Base-by-base conservation (phyloP, 2,888 invertebrate genomes). In the Dynastes maya region DNA sequence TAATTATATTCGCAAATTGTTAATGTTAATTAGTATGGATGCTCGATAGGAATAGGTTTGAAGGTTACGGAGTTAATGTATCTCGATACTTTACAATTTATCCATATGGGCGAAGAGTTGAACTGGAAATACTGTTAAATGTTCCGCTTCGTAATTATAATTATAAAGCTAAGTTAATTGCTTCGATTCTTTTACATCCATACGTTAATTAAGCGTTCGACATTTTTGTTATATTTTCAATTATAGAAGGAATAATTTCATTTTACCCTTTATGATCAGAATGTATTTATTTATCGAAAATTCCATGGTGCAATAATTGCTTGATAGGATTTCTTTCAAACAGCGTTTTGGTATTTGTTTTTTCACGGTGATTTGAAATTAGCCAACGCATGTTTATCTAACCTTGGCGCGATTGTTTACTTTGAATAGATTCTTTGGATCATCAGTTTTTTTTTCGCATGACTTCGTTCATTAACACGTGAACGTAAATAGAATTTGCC, bases 81-180 rank as follows among this genome's bases (percentile, higher is more conserved):
- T n/a, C 5, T 2, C 5, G n/a, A 53, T 53, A 53, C 16, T 53
- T 53, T 53, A 16, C 55, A 27, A 22, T 58, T 1, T 16, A 22
- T 58, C 3, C 22, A 5, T 8, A 22, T 22, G 16, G 16, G 22
- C 22, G 9, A 58, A 16, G 16, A 40, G 45, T 67, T 45, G 40
- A 67, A 67, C 22, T 67, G 13, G 65, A 67, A 40, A 16, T 67
- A 67, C 65, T 67, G 65, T 67, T 67, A 45, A 67, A 67, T 67
- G 65, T 67, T 67, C 65, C 49, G 65, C 40, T 45, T 67, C 29
- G 27, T 61, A 61, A 61, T 61, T 63, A 63, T 40, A 67, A 67
- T 40, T 37, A 37, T n/a, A 40, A 16, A 45, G 22, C 22, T 40
- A 4, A 8, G 65, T 67, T 16, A 67, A 67, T 67, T 45, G 40